phyloP scores from a whole-genome alignment of 2,113 vertebrate species.

The Australoheros scitulus region DNA sequence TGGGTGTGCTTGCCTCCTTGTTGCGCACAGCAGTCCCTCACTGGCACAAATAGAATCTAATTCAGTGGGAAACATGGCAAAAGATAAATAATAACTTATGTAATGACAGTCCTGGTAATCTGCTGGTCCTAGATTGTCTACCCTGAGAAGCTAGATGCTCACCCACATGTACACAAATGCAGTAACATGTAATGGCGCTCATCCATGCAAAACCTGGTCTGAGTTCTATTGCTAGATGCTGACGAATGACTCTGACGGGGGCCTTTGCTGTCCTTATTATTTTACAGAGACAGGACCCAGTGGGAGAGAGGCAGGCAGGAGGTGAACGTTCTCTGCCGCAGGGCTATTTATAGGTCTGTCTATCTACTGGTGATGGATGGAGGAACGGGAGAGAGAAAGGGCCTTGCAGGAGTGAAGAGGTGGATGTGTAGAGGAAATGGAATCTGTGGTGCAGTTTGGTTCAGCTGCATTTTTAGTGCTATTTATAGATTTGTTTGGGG shows the following conservation, averaged over 20 bases:
- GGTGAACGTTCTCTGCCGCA: conserved; percentile 63
- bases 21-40: not conserved
- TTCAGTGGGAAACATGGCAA: not conserved
- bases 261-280: conserved; percentile 65
- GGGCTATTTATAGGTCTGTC: conserved; percentile 76
- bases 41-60: not conserved
- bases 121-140: not conserved
- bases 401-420: conserved; percentile 22
- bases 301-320: conserved; percentile 48
- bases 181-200: not conserved
- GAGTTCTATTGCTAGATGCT: conserved; percentile 15
- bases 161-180: not conserved
- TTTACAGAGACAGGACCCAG: conserved; percentile 54
- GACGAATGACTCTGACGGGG: conserved; percentile 55
- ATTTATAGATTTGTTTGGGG: conserved; percentile 29
- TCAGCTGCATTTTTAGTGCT: conserved; percentile 3
- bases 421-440: not conserved
- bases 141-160: not conserved
- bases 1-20: not conserved
- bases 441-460: conserved; percentile 24
- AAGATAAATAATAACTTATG: not conserved
- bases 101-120: not conserved
- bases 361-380: conserved; percentile 55
- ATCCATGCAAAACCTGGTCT: conserved; percentile 2
- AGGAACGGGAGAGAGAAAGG: conserved; percentile 23